Conservation (phyloP, 92 coral and sea anemone genomes). For the Nematostella vectensis region DNA sequence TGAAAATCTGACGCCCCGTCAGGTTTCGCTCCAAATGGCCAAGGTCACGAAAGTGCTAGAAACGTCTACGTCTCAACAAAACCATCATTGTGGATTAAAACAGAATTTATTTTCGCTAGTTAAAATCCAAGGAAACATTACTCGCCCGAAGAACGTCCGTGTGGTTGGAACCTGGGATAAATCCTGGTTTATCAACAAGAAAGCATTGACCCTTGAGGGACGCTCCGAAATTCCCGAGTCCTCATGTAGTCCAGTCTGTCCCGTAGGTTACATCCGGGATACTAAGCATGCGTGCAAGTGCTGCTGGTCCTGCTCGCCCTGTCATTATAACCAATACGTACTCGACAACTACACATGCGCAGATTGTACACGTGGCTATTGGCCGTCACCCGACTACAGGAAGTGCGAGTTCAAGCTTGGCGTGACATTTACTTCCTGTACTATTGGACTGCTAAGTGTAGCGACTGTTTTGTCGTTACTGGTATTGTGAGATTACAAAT, state of each 20-base stretch:
- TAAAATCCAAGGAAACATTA: slow-evolving; percentile 26
- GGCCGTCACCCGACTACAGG: slow-evolving; percentile 60
- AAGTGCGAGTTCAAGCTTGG: slow-evolving; percentile 60
- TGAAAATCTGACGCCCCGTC: background rate
- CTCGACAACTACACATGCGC: slow-evolving; percentile 48
- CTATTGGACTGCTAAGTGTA: slow-evolving; percentile 39
- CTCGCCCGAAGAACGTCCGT: slow-evolving; percentile 9
- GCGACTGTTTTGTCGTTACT: slow-evolving; percentile 52
- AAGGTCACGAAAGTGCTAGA: slow-evolving; percentile 4
- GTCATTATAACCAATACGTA: slow-evolving; percentile 71
- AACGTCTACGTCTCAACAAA: background rate
- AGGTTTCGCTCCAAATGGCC: slow-evolving; percentile 17
- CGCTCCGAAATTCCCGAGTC: slow-evolving; percentile 37
- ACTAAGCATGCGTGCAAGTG: slow-evolving; percentile 47
- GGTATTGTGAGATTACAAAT: slow-evolving; percentile 38
- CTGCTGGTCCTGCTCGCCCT: slow-evolving; percentile 70
- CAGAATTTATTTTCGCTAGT: slow-evolving; percentile 58
- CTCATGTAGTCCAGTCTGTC: slow-evolving; percentile 50
- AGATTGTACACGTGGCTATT: slow-evolving; percentile 69
- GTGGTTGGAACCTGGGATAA: slow-evolving; percentile 70
- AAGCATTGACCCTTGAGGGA: slow-evolving; percentile 39
- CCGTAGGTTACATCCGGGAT: slow-evolving; percentile 60
- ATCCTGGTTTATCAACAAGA: slow-evolving; percentile 52
- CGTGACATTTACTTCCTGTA: slow-evolving; percentile 37
- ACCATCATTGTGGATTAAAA: slow-evolving; percentile 19